Evolutionary conservation across 2,888 invertebrate genomes (phyloP), one percentile per base, ranked within the genome.

Genomic region (Cistogaster globosa): DNA sequence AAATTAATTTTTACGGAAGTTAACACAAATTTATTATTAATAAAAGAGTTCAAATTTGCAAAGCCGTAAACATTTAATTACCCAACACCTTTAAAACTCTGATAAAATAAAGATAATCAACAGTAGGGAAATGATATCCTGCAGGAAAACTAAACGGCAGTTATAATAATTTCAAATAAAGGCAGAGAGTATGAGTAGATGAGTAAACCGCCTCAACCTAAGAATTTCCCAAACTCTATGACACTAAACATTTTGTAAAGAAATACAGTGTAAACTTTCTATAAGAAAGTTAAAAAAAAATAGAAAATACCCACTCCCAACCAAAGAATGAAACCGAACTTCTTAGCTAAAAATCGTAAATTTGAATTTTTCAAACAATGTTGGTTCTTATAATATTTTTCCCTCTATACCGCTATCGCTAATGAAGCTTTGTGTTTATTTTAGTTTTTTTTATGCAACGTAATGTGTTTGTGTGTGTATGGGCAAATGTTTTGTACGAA

Each of bases 291-390:
- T 20, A 45, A 26, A 26, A 38, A 42, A 69, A 77, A 72, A 38
- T 48, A 65, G 38, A 55, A 62, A 71, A 71, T 71, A 60, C 76
- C 53, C 76, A 71, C 60, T 58, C 22, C 18, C 42, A 63, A 36
- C 12, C 12, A 57, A 67, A 32, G n/a, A 62, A 67, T 51, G 16
- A 11, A 67, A 81, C 2, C 48, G 53, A 16, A 60, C 65, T 71
- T 53, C 69, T 77, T 68, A 75, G 83, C 83, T 71, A 32, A 84
- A 76, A 84, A 71, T 79, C 78, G 82, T 85, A 82, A 85, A 85
- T 85, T 85, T 85, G 78, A 85, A 85, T 85, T 85, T 78, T 78
- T 75, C 79, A 85, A 79, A 85, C 79, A 78, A 75, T 51, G 57
- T 74, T 80, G 18, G 60, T 78, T 69, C 67, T 58, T 58, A 32